A percentile compares a stretch with the other conserved stretches of the same genome.
Conservation (phyloP, 1,140 invertebrate genomes). For the Pectinophora gossypiella region DNA sequence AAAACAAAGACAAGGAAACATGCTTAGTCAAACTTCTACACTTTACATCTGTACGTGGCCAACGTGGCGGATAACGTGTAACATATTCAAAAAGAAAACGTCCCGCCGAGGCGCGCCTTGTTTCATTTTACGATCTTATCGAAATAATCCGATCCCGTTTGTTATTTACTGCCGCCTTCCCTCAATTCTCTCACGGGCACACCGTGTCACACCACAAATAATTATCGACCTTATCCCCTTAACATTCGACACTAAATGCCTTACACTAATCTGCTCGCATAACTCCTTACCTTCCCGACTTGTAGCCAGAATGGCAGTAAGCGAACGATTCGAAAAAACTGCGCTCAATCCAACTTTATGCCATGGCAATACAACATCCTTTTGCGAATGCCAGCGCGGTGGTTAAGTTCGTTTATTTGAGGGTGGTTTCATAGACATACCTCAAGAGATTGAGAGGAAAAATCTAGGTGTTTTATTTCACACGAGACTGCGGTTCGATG, state of each 20-base stretch:
- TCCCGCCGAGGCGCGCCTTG: conserved; percentile 56
- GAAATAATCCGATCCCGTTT: conserved; percentile 72
- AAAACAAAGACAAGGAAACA: conserved; percentile 12
- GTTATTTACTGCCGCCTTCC: conserved; percentile 69
- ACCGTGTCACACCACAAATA: conserved; percentile 22
- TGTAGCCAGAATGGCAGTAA: conserved; percentile 22
- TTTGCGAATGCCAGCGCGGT: conserved; percentile 16
- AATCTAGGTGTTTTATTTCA: conserved; percentile 71
- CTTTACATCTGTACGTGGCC: conserved; percentile 31
- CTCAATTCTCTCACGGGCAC: conserved; percentile 49
- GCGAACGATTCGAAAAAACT: conserved; percentile 29
- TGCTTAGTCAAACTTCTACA: conserved; percentile 31
- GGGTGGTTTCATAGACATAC: conserved; percentile 31
- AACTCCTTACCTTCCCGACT: conserved; percentile 36
- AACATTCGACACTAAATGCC: conserved; percentile 36
- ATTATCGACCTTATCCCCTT: conserved; percentile 44
- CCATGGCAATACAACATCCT: conserved; percentile 41
- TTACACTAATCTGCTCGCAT: conserved; percentile 30
- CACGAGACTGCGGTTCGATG: conserved; percentile 43
- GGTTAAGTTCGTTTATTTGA: conserved; percentile 32
- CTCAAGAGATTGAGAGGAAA: conserved; percentile 57
- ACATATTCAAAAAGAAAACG: conserved; percentile 63
- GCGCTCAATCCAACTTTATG: conserved; percentile 36
- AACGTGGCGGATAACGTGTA: conserved; percentile 37
- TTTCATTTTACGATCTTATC: conserved; percentile 74